Base-by-base conservation (phyloP, 2,888 invertebrate species). In the Hanleya hanleyi region DNA sequence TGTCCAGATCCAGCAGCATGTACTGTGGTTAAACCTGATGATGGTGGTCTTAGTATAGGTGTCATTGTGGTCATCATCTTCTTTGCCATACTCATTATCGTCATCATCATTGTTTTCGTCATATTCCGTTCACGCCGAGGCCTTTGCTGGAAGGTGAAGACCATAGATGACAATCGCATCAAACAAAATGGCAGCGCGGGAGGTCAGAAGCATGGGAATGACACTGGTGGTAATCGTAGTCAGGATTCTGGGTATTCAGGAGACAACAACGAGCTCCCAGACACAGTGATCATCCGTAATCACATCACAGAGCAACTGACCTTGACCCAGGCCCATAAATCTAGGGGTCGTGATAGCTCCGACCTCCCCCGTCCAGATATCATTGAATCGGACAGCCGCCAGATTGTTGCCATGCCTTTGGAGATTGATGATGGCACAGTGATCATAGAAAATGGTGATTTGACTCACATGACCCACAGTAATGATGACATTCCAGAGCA, bases 61-160 rank as follows among this genome's bases (percentile, higher is more conserved):
- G 95, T 98, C 73, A 97, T 97, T 0, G 92, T 98, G 38, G 97
- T 98, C 29, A 96, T 97, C 77, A 96, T 96, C 33, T 97, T 98
- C 92, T 97, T 98, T 87, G 95, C 96, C 6, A 95, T 97, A 36
- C 72, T 88, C 12, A 76, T 88, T 32, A 79, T 88, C 15, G 85
- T 80, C 32, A 86, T 89, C 35, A 77, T 88, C 15, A 80, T 87
- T 26, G 82, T 84, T 65, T 97, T 97, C 87, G 93, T 97, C n/a
- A 96, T 97, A 50, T 97, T 97, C 90, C 94, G 97, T 57, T 92
- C 97, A 77, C 93, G 97, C 26, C 95, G 95, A 69, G 96, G 26
- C 32, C 35, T 38, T 18, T 62, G 62, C 12, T 79, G 74, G 82
- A 80, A 71, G 67, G 69, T 57, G 29, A 81, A 77, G 36, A 18